Percentiles rank a stretch among this genome's conserved stretches.
Conservation (phyloP, 2,113 vertebrate species). For the Corythornis madagascariensis region DNA sequence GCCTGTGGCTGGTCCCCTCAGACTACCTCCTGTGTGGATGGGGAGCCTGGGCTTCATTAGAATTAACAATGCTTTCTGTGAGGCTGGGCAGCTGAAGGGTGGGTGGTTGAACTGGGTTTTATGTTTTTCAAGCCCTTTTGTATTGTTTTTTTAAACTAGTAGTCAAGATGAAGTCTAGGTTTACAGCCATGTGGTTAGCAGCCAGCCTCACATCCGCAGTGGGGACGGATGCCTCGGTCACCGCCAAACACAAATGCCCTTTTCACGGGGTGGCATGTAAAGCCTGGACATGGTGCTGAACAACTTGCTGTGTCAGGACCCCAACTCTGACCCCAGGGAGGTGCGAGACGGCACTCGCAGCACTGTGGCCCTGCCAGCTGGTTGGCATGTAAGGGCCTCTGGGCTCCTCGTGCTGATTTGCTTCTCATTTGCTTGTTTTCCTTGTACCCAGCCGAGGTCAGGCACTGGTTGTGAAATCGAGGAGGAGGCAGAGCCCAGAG, state of each 20-base stretch:
- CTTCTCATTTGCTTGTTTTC: neutral
- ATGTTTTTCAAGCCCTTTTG: neutral
- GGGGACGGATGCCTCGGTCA: neutral
- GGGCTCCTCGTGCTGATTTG: neutral
- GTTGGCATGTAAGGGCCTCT: neutral
- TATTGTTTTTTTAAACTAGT: neutral
- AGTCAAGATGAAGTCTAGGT: neutral
- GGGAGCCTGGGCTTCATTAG: neutral
- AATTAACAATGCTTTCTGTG: neutral
- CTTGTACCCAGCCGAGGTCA: neutral
- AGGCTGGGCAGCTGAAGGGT: neutral
- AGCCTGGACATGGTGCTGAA: neutral
- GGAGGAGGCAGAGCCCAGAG: neutral
- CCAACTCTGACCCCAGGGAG: neutral
- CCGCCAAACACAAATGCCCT: rapidly evolving
- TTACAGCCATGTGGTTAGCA: neutral
- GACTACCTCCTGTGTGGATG: neutral
- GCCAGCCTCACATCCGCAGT: neutral
- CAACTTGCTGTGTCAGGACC: neutral
- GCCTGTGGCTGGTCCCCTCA: rapidly evolving
- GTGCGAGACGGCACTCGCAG: neutral
- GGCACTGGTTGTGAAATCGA: neutral
- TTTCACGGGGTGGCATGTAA: rapidly evolving
- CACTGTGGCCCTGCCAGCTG: neutral
- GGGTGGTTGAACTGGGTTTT: neutral